A percentile compares a stretch with the other conserved stretches of the same genome.
These are phyloP conservation scores for Danionella cerebrum DNA, from an alignment of 2,113 vertebrate species.

Conservation along the genomic window DNA sequence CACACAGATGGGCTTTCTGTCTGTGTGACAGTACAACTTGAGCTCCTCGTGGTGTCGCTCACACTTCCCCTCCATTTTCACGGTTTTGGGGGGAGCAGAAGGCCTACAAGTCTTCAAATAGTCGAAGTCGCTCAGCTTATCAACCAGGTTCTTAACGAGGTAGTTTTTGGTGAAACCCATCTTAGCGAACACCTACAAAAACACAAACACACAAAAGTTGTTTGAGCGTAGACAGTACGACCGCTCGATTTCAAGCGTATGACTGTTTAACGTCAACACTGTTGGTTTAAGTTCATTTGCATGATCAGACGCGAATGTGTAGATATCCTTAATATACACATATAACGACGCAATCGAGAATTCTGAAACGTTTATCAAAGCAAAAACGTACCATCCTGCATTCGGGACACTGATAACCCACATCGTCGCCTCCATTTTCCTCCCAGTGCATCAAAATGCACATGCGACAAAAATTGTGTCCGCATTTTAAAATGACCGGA, in stretches of 20 bases:
- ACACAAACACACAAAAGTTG: neutral
- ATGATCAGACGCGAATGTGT: neutral
- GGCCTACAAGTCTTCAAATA: constrained; percentile 48
- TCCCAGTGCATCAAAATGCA: constrained; percentile 72
- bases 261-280: no score
- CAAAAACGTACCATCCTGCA: constrained; percentile 59
- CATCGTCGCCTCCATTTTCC: constrained; percentile 66
- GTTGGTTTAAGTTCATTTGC: neutral
- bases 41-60: constrained; percentile 65
- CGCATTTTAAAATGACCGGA: constrained; percentile 68
- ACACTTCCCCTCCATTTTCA: constrained; percentile 58
- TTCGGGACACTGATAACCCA: constrained; percentile 67
- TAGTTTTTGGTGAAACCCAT: constrained; percentile 70
- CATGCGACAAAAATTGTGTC: constrained; percentile 67
- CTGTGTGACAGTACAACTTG: constrained; percentile 65
- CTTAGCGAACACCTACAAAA: constrained; percentile 61
- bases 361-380: constrained; percentile 11
- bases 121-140: constrained; percentile 62
- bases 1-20: constrained; percentile 65
- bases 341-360: neutral
- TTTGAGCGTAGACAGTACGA: no score
- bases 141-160: constrained; percentile 67
- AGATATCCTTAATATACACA: neutral
- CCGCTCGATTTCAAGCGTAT: no score
- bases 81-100: constrained; percentile 40